Base-by-base conservation (phyloP, 1,140 invertebrate genomes). In the Polypedilum pembai region DNA sequence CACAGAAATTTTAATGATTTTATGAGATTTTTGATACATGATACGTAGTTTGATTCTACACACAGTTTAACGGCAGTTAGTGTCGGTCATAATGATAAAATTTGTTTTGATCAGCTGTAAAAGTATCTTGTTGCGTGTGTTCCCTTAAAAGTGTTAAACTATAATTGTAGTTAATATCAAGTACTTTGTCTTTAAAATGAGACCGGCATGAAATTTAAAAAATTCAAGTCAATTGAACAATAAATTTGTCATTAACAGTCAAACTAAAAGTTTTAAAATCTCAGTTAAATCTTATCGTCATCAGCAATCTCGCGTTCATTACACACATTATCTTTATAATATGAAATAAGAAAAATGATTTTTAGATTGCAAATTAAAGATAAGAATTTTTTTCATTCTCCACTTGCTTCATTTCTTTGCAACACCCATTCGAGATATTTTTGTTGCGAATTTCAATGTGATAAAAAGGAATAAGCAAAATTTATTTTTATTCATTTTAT, bases 1-100 rank as follows among this genome's bases (percentile, higher is more conserved):
- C 65, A 69, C 65, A 56, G n/a, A 33, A 5, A 69, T 7, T 69
- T 69, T 69, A 69, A 69, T 69, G 65, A 69, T 69, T 69, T 20
- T 69, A 69, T 69, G 17, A 69, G 65, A 69, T 69, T 69, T 33
- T 21, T 18, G 65, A 20, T 69, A 69, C 17, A 69, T 69, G 65
- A 69, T 21, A 69, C 65, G n/a, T 8, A 69, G 17, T 18, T 69
- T 18, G 20, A 69, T 56, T 56, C 45, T 45, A 45, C 45, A 56
- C 45, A 56, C 45, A 56, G 12, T 4, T 1, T n/a, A 56, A 56
- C 12, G 12, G n/a, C 12, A 56, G 7, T 4, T 4, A 56, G n/a
- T 8, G n/a, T 12, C 41, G 8, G 45, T 56, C 45, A 56, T 56
- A 56, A 15, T 56, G 45, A 56, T 56, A 56, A 56, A 56, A n/a